Evolutionary conservation across 1,140 invertebrate species (phyloP), one percentile per base, ranked within the genome.

Genomic region (Macrosteles quadrilineatus): DNA sequence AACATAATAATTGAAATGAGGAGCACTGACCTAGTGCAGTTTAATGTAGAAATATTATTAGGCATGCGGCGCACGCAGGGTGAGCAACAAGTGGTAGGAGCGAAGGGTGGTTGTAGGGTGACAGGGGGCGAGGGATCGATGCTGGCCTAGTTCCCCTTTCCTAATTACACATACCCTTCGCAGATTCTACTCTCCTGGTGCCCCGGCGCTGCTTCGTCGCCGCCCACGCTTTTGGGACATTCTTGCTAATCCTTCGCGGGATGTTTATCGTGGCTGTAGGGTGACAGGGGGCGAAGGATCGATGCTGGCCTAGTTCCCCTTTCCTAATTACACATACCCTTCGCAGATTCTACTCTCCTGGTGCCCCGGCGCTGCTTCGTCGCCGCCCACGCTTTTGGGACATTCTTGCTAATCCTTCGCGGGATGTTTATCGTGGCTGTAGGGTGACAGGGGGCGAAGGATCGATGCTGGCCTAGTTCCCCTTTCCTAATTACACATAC

Each of bases 401-500:
- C n/a, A n/a, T n/a, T n/a, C n/a, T n/a, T n/a, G n/a, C n/a, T n/a
- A n/a, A n/a, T n/a, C n/a, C n/a, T n/a, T n/a, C n/a, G n/a, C n/a
- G n/a, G n/a, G n/a, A n/a, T n/a, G n/a, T n/a, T n/a, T n/a, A n/a
- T n/a, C n/a, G 23, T 23, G 53, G 53, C 14, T 12, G 53, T 57
- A 12, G 53, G 53, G 19, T 17, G 53, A 6, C 4, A 23, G 2
- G 29, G 29, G 27, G 29, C 11, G 59, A 17, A 23, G 55, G 27
- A 59, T 59, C 55, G 55, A 59, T 59, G 55, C 55, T 59, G 55
- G 55, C 55, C 55, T 59, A 59, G 55, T 59, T 59, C 55, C 55
- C 55, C 55, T 59, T 21, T 23, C 55, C 55, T 59, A 59, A 59
- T 59, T 59, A 59, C 55, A 23, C 6, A 14, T 11, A 9, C 55